These are phyloP conservation scores for Forficula auricularia DNA, from an alignment of 1,140 invertebrate species.

Conservation along the genomic window DNA sequence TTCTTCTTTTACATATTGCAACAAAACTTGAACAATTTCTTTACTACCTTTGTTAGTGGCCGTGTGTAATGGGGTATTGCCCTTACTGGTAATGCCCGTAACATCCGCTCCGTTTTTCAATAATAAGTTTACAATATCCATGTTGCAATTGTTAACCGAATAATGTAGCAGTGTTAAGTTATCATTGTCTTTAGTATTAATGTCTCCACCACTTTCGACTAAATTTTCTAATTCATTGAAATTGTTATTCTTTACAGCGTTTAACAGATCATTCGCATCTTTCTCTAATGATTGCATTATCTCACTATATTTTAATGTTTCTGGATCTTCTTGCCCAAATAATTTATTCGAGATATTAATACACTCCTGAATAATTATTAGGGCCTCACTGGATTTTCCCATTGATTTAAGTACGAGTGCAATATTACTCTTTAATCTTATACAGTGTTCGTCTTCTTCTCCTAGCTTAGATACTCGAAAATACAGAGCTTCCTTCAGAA, in stretches of 20 bases:
- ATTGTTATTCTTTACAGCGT: conserved; percentile 5
- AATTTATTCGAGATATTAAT: not conserved
- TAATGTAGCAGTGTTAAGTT: conserved; percentile 15
- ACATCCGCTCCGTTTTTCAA: too few species aligned
- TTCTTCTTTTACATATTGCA: too few species aligned
- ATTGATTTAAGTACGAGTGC: too few species aligned
- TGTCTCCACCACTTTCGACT: conserved; percentile 12
- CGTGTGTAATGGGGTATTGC: too few species aligned
- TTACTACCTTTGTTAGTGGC: too few species aligned
- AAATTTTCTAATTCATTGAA: conserved; percentile 12
- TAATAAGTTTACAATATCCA: conserved; percentile 13
- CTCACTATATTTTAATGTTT: conserved; percentile 7
- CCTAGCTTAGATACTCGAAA: conserved; percentile 7
- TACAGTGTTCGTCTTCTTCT: not conserved
- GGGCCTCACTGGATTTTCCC: too few species aligned
- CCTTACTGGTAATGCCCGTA: too few species aligned
- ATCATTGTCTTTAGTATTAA: conserved; percentile 9
- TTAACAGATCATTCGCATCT: not conserved
- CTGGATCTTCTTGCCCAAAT: conserved; percentile 6
- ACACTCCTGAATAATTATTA: too few species aligned
- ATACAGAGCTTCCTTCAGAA: conserved; percentile 3
- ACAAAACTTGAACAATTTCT: too few species aligned
- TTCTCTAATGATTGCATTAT: not conserved
- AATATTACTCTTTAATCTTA: too few species aligned
- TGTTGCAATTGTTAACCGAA: conserved; percentile 10